Evolutionary conservation across 1,140 invertebrate species (phyloP), one percentile per base, ranked within the genome.

Genomic region (Elymnias hypermnestra): DNA sequence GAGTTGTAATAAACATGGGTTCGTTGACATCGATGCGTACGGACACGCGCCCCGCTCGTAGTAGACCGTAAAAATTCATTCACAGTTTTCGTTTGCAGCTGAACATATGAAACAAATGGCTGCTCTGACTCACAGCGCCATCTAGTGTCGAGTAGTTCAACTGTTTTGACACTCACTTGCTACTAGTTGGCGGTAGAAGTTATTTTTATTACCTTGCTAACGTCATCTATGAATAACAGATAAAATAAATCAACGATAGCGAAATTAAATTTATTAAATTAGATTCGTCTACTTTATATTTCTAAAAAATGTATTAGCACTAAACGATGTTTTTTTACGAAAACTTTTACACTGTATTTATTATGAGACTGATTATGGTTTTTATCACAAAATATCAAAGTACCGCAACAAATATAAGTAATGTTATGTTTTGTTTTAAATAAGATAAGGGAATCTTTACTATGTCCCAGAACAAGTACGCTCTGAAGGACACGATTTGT

Each of bases 1-100:
- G 53, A 59, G 53, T 46, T 44, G 57, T 61, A 66, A 73, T 63
- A 65, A 64, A 63, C 51, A 58, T 48, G 63, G 55, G 79, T 75
- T 81, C 76, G 63, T 79, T 81, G 76, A 81, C 72, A 63, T 59
- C 62, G 29, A 47, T 68, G 68, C 63, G 73, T 77, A 74, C 68
- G 66, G 47, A 57, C 47, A 64, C 58, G 65, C 54, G 59, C 63
- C 61, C 50, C 63, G 61, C 59, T 71, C 60, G 64, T 69, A 65
- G 63, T 64, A 63, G 54, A 57, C 56, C 64, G 66, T 69, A 69
- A 71, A 70, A 71, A 73, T 78, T 78, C 78, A 83, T 79, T 70
- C 57, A 53, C 42, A 47, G 53, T 60, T 57, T 62, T 57, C 40
- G 53, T 67, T 64, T 47, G 37, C 44, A 38, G 42, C 46, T 26